Percentiles rank a stretch among this genome's conserved stretches.
phyloP scores from a whole-genome alignment of 2,888 invertebrate genomes.

The Eugnorisma glareosa region DNA sequence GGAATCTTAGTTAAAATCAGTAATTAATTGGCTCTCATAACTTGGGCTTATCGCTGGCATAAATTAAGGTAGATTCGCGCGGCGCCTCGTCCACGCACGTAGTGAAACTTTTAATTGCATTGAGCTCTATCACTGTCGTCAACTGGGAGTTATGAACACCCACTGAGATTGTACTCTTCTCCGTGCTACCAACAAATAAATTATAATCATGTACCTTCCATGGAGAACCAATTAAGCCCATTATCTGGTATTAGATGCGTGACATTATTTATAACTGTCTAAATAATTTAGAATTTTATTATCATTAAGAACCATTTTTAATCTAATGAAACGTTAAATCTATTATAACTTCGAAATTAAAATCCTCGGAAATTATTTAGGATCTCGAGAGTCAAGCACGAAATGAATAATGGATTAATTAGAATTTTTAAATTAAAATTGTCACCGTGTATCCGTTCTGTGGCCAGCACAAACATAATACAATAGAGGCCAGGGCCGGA shows the following conservation, averaged over 20 bases:
- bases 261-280: slow-evolving; percentile 55
- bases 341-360: slow-evolving; percentile 65
- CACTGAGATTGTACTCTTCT: slow-evolving; percentile 77
- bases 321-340: slow-evolving; percentile 57
- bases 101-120: slow-evolving; percentile 91
- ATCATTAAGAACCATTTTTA: slow-evolving; percentile 43
- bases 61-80: slow-evolving; percentile 87
- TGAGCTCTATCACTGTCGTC: slow-evolving; percentile 89
- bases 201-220: slow-evolving; percentile 49
- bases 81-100: slow-evolving; percentile 89
- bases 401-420: slow-evolving; percentile 78
- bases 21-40: slow-evolving; percentile 89
- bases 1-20: slow-evolving; percentile 85
- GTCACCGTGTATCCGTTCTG: slow-evolving; percentile 83
- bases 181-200: slow-evolving; percentile 56
- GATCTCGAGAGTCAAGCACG: slow-evolving; percentile 68
- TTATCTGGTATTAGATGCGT: slow-evolving; percentile 42
- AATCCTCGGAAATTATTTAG: slow-evolving; percentile 68
- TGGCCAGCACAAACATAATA: slow-evolving; percentile 85
- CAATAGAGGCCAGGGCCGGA: slow-evolving; percentile 89
- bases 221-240: slow-evolving; percentile 46
- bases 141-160: slow-evolving; percentile 85
- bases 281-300: slow-evolving; percentile 55
- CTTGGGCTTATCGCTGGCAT: slow-evolving; percentile 87
- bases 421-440: slow-evolving; percentile 83